A percentile compares a stretch with the other conserved stretches of the same genome.
These are phyloP conservation scores for Danionella cerebrum DNA, from an alignment of 2,113 vertebrate genomes.

Conservation along the genomic window DNA sequence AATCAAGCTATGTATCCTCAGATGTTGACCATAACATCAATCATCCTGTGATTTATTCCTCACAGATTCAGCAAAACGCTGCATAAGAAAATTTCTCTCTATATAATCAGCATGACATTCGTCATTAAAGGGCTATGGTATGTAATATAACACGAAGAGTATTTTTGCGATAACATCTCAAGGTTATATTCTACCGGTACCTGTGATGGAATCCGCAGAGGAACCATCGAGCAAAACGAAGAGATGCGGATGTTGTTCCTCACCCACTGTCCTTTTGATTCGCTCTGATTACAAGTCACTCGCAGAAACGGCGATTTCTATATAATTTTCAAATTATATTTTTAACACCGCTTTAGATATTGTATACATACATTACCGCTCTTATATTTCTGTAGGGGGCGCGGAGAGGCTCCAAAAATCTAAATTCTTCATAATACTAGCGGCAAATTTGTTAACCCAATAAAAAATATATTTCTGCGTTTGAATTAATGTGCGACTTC, in stretches of 20 bases:
- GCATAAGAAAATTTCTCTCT: no score
- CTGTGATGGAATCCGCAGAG: background rate
- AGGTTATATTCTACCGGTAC: constrained; percentile 11
- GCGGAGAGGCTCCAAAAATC: background rate
- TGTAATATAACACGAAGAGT: background rate
- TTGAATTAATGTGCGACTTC: no score
- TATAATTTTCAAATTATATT: no score
- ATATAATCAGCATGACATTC: background rate
- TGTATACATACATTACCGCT: no score
- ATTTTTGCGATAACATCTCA: background rate
- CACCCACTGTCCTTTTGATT: background rate
- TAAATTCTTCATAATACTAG: background rate
- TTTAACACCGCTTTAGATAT: no score
- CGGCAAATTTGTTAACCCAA: background rate
- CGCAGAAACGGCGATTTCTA: no score
- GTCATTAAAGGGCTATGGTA: no score
- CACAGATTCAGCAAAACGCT: no score
- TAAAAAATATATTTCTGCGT: background rate
- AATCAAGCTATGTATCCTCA: no score
- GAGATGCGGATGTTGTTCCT: background rate
- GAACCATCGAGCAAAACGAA: constrained; percentile 1
- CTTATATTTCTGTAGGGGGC: background rate
- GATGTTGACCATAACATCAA: no score
- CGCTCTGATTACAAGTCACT: background rate
- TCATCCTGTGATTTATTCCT: no score